Evolutionary conservation across 2,888 invertebrate genomes (phyloP).

Genomic region (Cantharis rustica): DNA sequence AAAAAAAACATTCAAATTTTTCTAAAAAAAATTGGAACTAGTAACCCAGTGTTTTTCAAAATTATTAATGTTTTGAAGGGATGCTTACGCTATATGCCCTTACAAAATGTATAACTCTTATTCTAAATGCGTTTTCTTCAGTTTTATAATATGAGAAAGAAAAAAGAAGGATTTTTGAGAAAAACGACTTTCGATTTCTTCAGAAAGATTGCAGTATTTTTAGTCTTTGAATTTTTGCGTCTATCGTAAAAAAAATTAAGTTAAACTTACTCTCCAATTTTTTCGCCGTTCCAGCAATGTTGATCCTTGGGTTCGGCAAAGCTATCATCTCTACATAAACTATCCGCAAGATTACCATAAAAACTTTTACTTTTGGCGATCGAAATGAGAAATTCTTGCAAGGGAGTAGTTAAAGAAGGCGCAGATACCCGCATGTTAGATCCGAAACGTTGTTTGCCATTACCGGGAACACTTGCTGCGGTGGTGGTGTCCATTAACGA

Average conservation of each 20-base stretch:
- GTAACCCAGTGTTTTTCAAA: too few species aligned
- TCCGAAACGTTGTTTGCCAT: constrained; percentile 48
- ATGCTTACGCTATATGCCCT: too few species aligned
- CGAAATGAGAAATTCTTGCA: constrained; percentile 67
- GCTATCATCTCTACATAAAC: constrained; percentile 75
- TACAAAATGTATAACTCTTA: too few species aligned
- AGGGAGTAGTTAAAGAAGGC: constrained; percentile 67
- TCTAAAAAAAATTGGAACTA: too few species aligned
- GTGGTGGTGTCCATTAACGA: constrained; percentile 27
- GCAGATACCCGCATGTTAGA: constrained; percentile 57
- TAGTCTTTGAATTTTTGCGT: too few species aligned
- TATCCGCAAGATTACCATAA: constrained; percentile 81
- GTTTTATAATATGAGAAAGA: too few species aligned
- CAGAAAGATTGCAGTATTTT: too few species aligned
- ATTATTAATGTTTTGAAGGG: too few species aligned
- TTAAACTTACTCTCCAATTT: constrained; percentile 73
- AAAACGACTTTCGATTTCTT: too few species aligned
- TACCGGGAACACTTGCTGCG: constrained; percentile 34
- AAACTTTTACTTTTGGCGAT: constrained; percentile 78
- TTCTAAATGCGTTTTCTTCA: too few species aligned
- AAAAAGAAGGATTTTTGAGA: too few species aligned
- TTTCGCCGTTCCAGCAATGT: constrained; percentile 82
- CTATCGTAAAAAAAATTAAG: neutral
- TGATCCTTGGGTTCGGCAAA: constrained; percentile 69
- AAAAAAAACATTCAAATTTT: too few species aligned